phyloP scores from a whole-genome alignment of 2,888 invertebrate genomes.

The Chymomyza caudatula region DNA sequence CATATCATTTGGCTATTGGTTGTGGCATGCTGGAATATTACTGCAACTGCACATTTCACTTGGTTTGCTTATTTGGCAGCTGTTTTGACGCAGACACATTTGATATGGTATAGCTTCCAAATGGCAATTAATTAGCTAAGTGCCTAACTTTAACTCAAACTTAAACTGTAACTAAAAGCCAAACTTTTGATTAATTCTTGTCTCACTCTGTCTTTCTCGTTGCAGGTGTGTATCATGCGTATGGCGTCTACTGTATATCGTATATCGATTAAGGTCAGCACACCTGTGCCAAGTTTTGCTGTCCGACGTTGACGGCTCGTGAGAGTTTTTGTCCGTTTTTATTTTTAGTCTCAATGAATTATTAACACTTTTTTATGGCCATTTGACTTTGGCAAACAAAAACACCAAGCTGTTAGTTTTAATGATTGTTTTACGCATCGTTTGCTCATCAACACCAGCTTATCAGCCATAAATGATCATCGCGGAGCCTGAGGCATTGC shows the following conservation, averaged over 20 bases:
- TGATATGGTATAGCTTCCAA: not conserved
- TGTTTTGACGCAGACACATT: slow-evolving; percentile 35
- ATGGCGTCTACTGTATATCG: not conserved
- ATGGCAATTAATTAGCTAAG: not conserved
- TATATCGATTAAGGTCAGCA: slow-evolving; percentile 58
- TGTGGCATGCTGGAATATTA: slow-evolving; percentile 7
- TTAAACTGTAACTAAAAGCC: not conserved
- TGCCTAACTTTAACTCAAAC: not conserved
- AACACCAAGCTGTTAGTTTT: slow-evolving; percentile 23
- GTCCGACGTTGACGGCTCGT: slow-evolving; percentile 7
- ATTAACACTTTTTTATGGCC: slow-evolving; percentile 21
- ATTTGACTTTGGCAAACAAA: slow-evolving; percentile 39
- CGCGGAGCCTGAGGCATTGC: slow-evolving; percentile 21
- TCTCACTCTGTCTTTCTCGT: slow-evolving; percentile 46
- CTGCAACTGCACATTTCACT: too few relatives aligned
- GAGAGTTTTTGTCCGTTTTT: not conserved
- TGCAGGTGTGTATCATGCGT: slow-evolving; percentile 61
- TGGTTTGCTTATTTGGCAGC: slow-evolving; percentile 35
- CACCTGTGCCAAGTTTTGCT: slow-evolving; percentile 36
- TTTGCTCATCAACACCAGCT: slow-evolving; percentile 17
- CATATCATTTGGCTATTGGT: slow-evolving; percentile 54
- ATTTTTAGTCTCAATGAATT: slow-evolving; percentile 14
- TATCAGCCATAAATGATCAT: slow-evolving; percentile 3
- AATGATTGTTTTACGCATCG: slow-evolving; percentile 18
- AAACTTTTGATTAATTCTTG: slow-evolving; percentile 44